Conservation (phyloP, 2,113 vertebrate species). For the Phalacrocorax brasilianus region DNA sequence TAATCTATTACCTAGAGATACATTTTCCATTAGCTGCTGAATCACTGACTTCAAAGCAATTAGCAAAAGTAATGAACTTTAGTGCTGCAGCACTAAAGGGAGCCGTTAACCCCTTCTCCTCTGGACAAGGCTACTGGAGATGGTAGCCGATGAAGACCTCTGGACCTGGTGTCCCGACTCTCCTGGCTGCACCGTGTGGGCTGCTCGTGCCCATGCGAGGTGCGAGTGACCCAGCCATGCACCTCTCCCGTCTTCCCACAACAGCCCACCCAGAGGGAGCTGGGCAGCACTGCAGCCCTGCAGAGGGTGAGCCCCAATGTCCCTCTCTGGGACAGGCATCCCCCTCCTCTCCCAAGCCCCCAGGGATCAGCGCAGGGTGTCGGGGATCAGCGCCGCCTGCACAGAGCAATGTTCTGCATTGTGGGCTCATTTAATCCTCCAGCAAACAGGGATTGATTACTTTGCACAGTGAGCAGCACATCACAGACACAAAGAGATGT, state of each 20-base stretch:
- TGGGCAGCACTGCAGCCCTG: background rate
- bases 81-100: background rate
- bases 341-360: background rate
- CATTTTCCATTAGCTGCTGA: slow-evolving; percentile 40
- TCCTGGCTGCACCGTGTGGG: fast-evolving
- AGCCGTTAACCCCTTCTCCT: slow-evolving; percentile 12
- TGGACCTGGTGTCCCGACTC: fast-evolving
- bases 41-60: slow-evolving; percentile 57
- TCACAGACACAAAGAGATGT: background rate
- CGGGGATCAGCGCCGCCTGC: background rate
- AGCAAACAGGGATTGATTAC: background rate
- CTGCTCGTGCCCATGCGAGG: fast-evolving
- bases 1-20: slow-evolving; percentile 35
- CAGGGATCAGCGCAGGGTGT: fast-evolving
- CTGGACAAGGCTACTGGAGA: background rate
- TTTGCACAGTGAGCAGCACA: background rate
- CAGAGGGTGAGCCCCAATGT: fast-evolving
- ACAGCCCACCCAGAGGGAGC: background rate
- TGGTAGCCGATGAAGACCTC: background rate
- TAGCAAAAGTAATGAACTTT: slow-evolving; percentile 59
- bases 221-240: fast-evolving
- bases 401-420: fast-evolving
- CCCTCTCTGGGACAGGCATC: background rate
- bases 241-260: fast-evolving
- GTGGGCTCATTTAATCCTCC: background rate